phyloP scores from a whole-genome alignment of 2,888 invertebrate genomes.

The Masnerella sp. region DNA sequence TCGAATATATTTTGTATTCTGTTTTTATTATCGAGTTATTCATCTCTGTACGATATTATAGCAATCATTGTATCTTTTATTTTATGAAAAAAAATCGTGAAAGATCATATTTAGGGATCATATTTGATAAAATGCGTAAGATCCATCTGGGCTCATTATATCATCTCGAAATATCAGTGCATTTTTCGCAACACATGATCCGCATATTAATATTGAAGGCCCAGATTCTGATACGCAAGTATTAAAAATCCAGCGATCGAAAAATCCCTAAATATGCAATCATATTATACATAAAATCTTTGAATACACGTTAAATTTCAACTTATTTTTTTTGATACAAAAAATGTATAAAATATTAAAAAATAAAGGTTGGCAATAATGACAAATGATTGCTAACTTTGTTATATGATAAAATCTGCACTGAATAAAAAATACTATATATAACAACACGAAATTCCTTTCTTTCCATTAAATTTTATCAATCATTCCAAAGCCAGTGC shows the following conservation, averaged over 20 bases:
- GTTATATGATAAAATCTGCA: no score
- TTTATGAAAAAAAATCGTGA: not conserved
- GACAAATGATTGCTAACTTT: not conserved
- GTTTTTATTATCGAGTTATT: no score
- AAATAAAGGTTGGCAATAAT: not conserved
- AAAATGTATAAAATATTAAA: not conserved
- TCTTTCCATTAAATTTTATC: conserved; percentile 29
- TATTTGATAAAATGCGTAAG: conserved; percentile 11
- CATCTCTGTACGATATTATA: no score
- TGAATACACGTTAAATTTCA: no score
- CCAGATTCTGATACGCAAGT: conserved; percentile 11
- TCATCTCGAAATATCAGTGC: conserved; percentile 21
- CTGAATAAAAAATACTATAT: no score
- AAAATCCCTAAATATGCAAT: not conserved
- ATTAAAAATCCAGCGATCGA: not conserved
- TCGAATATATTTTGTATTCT: no score
- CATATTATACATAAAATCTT: not conserved
- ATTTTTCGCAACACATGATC: conserved; percentile 28
- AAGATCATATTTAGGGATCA: conserved; percentile 16
- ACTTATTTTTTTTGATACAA: not conserved
- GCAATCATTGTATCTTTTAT: not conserved
- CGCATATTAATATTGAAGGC: conserved; percentile 27
- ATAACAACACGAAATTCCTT: conserved; percentile 22
- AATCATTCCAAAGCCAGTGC: no score
- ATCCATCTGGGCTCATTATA: conserved; percentile 16